Conservation (phyloP, 2,888 invertebrate genomes). For the Seira musarum region DNA sequence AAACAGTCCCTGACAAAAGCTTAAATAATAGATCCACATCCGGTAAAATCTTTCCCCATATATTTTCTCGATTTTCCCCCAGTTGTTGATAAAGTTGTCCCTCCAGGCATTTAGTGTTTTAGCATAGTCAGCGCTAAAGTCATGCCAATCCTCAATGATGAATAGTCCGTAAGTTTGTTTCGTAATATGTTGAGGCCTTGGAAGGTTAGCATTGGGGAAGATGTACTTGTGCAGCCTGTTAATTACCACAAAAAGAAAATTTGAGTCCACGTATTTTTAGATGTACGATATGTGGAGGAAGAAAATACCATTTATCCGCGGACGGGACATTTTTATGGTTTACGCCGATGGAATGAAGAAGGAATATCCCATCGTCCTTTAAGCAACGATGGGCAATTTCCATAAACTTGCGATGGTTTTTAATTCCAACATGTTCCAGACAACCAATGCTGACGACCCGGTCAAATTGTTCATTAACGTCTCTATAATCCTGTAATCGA, state of each 20-base stretch:
- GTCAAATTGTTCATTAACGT: slow-evolving; percentile 26
- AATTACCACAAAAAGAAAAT: slow-evolving; percentile 9
- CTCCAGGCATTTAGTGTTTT: too few species aligned
- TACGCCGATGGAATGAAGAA: slow-evolving; percentile 58
- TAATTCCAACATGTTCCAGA: slow-evolving; percentile 54
- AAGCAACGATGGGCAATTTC: slow-evolving; percentile 36
- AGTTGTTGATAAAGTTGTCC: slow-evolving; percentile 43
- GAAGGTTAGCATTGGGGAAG: slow-evolving; percentile 65
- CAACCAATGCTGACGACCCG: slow-evolving; percentile 10
- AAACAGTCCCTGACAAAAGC: slow-evolving; percentile 20
- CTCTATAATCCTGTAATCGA: slow-evolving; percentile 18
- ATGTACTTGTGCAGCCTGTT: slow-evolving; percentile 64
- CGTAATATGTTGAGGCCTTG: slow-evolving; percentile 56
- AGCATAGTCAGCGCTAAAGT: slow-evolving; percentile 39
- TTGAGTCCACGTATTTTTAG: too few species aligned
- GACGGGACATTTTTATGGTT: slow-evolving; percentile 30
- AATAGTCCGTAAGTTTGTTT: slow-evolving; percentile 47
- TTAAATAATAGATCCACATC: too few species aligned
- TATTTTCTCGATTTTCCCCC: slow-evolving; percentile 36
- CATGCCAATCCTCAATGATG: slow-evolving; percentile 56
- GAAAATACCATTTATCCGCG: slow-evolving; percentile 53
- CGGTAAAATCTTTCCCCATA: slow-evolving; percentile 41
- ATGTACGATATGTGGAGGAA: too few species aligned
- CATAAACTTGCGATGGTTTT: slow-evolving; percentile 51
- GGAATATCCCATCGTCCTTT: slow-evolving; percentile 54